These are phyloP conservation scores for Schizotus pectinicornis DNA, from an alignment of 2,888 invertebrate species.

Conservation along the genomic window DNA sequence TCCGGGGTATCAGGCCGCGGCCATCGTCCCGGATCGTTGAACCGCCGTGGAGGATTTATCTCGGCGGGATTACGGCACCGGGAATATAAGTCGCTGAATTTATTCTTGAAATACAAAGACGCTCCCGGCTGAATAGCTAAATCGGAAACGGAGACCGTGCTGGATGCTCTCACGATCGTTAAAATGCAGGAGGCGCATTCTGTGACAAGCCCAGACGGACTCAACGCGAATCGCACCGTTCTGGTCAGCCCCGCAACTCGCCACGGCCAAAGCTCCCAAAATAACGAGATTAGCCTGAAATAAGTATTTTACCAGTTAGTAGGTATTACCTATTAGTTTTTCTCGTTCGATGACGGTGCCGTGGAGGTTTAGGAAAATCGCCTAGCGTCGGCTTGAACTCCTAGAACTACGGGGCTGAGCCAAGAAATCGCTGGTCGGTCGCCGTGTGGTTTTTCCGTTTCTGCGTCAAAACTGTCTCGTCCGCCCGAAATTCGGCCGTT, in stretches of 20 bases:
- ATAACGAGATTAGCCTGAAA: no score
- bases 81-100: constrained; percentile 37
- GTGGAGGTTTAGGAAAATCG: no score
- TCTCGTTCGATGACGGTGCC: no score
- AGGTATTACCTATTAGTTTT: no score
- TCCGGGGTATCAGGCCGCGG: constrained; percentile 17
- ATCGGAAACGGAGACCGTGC: constrained; percentile 17
- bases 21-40: constrained; percentile 13
- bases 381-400: no score
- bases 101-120: constrained; percentile 36
- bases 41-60: constrained; percentile 13
- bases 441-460: no score
- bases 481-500: not conserved
- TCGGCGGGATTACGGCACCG: constrained; percentile 3
- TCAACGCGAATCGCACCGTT: not conserved
- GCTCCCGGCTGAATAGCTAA: constrained; percentile 25
- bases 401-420: no score
- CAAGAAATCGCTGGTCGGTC: no score
- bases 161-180: constrained; percentile 32
- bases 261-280: no score
- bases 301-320: no score
- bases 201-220: constrained; percentile 24
- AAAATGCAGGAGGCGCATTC: constrained; percentile 29
- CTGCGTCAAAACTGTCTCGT: not conserved
- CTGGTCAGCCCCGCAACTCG: no score